Percentiles rank a stretch among this genome's conserved stretches.
Conservation (phyloP, 2,888 invertebrate genomes). For the Orchestes rusci region DNA sequence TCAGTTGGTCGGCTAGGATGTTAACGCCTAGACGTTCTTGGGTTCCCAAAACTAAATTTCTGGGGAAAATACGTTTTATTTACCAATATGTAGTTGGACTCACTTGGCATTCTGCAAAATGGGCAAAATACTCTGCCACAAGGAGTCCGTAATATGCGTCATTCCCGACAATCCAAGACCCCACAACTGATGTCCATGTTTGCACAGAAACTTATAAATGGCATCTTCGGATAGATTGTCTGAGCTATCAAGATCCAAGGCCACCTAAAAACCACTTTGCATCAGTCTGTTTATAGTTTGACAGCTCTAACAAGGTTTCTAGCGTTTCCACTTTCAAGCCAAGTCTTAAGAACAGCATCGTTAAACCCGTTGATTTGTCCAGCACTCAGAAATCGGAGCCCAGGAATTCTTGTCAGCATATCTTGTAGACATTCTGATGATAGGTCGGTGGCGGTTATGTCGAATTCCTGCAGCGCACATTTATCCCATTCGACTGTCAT, state of each 20-base stretch:
- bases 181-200: slow-evolving; percentile 81
- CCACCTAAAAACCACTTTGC: slow-evolving; percentile 47
- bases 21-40: slow-evolving; percentile 93
- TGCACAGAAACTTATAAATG: slow-evolving; percentile 83
- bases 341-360: slow-evolving; percentile 86
- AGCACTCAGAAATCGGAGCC: slow-evolving; percentile 82
- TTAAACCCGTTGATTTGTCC: slow-evolving; percentile 98
- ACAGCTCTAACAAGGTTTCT: slow-evolving; percentile 42
- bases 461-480: slow-evolving; percentile 80
- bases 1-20: slow-evolving; percentile 94
- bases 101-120: slow-evolving; percentile 88
- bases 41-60: slow-evolving; percentile 96
- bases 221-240: slow-evolving; percentile 93
- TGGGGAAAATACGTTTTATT: slow-evolving; percentile 44
- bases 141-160: slow-evolving; percentile 95
- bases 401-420: slow-evolving; percentile 81
- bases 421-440: slow-evolving; percentile 89
- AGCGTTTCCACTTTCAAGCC: slow-evolving; percentile 80
- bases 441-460: slow-evolving; percentile 95
- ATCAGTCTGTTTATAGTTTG: neutral
- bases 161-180: slow-evolving; percentile 89
- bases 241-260: slow-evolving; percentile 89
- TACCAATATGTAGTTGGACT: slow-evolving; percentile 29
- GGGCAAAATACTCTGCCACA: slow-evolving; percentile 94
- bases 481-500: slow-evolving; percentile 99